Conservation (phyloP, 2,113 vertebrate genomes). For the Ginglymostoma cirratum region DNA sequence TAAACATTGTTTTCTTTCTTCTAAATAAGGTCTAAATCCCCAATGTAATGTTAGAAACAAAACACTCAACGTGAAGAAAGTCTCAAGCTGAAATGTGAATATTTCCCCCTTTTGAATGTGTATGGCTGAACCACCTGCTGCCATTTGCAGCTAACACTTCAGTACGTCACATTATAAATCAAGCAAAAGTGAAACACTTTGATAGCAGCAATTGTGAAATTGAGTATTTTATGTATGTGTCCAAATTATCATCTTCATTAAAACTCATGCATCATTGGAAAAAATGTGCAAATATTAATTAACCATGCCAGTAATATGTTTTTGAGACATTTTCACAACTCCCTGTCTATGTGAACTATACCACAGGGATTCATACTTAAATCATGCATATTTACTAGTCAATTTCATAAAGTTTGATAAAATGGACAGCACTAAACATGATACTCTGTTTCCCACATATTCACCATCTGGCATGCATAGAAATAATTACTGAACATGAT, state of each 20-base stretch:
- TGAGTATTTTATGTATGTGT: not conserved
- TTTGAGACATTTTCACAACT: too few species aligned
- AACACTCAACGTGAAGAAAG: not conserved
- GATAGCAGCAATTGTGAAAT: not conserved
- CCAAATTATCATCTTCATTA: not conserved
- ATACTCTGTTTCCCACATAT: constrained; percentile 24
- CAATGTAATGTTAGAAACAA: not conserved
- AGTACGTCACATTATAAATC: not conserved
- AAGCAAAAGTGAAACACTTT: not conserved
- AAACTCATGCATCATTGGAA: not conserved
- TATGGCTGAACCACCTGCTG: not conserved
- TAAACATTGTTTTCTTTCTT: not conserved
- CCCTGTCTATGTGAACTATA: not conserved
- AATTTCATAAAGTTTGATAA: not conserved
- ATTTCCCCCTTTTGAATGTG: not conserved
- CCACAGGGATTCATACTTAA: not conserved
- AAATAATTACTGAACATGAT: constrained; percentile 21
- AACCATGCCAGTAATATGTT: not conserved
- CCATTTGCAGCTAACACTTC: not conserved
- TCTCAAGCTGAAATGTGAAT: not conserved
- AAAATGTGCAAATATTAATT: not conserved
- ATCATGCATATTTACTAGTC: not conserved
- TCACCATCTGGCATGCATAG: constrained; percentile 29
- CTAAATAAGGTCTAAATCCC: not conserved
- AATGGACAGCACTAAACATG: not conserved